Conservation (phyloP, 1,140 invertebrate genomes). For the Calephelis virginiensis region DNA sequence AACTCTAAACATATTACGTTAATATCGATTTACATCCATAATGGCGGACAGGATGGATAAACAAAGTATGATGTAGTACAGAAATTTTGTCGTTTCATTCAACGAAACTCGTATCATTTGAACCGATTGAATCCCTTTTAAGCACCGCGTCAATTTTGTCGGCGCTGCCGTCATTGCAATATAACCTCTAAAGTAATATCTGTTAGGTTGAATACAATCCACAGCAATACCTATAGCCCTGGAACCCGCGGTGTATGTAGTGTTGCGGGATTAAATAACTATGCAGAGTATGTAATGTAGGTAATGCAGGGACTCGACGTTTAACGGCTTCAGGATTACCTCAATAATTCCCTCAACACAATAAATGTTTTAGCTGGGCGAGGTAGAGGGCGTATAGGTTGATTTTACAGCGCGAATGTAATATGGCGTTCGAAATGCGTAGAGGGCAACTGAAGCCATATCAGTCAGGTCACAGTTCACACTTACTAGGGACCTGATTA, state of each 20-base stretch:
- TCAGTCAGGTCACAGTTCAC: constrained; percentile 42
- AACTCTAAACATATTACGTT: constrained; percentile 10
- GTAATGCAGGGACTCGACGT: constrained; percentile 68
- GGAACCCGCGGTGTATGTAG: constrained; percentile 45
- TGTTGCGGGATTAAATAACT: constrained; percentile 72
- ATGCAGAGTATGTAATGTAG: constrained; percentile 69
- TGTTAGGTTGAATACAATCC: constrained; percentile 44
- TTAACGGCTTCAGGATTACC: constrained; percentile 74
- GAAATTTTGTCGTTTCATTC: constrained; percentile 48
- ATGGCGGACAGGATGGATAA: constrained; percentile 42
- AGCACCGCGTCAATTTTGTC: constrained; percentile 54
- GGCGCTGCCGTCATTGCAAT: constrained; percentile 32
- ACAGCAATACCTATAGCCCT: constrained; percentile 34
- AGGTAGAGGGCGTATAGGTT: constrained; percentile 19
- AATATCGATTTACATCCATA: constrained; percentile 29
- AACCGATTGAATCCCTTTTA: constrained; percentile 61
- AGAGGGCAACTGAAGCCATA: constrained; percentile 60
- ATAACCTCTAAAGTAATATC: constrained; percentile 47
- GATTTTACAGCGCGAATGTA: constrained; percentile 29
- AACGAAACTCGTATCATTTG: constrained; percentile 51
- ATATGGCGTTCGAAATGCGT: constrained; percentile 34
- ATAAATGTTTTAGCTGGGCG: constrained; percentile 62
- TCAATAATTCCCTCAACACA: constrained; percentile 64
- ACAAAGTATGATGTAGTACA: constrained; percentile 44
- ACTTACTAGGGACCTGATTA: neutral